A percentile compares a stretch with the other conserved stretches of the same genome.
These are phyloP conservation scores for Takifugu bimaculatus DNA, from an alignment of 2,113 vertebrate species.

Conservation along the genomic window DNA sequence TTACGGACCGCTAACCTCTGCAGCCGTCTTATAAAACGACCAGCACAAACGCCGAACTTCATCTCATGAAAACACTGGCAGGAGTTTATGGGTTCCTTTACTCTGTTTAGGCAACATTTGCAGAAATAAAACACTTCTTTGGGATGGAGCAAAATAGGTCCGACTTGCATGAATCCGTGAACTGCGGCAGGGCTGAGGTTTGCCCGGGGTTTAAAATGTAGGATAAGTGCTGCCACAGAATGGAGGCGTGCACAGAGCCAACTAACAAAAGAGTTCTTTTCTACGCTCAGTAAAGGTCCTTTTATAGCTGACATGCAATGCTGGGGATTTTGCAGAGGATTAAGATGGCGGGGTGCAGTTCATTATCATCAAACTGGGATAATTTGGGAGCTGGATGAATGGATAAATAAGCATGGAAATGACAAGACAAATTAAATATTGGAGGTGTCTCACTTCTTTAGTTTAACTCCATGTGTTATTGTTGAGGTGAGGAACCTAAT, in stretches of 20 bases:
- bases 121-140: no score
- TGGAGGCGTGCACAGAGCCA: background rate
- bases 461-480: no score
- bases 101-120: no score
- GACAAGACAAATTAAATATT: background rate
- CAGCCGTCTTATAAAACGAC: slow-evolving; percentile 16
- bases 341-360: slow-evolving; percentile 12
- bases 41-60: no score
- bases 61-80: no score
- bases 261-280: slow-evolving; percentile 2
- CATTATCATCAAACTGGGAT: slow-evolving; percentile 1
- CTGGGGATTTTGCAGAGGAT: slow-evolving; percentile 3
- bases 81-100: no score
- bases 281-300: background rate
- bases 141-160: no score
- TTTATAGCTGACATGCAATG: background rate
- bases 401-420: background rate
- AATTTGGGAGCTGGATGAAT: slow-evolving; percentile 4
- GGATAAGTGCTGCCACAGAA: background rate
- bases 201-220: background rate
- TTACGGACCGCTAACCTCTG: background rate
- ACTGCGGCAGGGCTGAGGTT: no score
- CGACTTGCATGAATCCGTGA: no score
- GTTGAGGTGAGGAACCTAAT: no score
- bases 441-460: no score